Percentiles rank a stretch among this genome's conserved stretches.
Conservation (phyloP, 2,888 invertebrate genomes). For the Cheilosia scutellata region DNA sequence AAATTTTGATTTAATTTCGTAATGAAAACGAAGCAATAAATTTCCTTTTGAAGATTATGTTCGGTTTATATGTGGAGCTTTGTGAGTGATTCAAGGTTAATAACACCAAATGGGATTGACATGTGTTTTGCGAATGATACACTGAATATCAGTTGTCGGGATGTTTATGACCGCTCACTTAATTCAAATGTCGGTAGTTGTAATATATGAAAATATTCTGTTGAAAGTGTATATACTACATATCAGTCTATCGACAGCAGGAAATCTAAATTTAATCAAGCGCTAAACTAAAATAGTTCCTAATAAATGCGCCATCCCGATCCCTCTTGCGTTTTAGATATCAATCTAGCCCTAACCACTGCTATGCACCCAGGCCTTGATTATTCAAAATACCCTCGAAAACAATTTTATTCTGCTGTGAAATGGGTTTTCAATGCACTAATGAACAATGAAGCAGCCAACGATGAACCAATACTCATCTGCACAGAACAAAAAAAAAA, state of each 20-base stretch:
- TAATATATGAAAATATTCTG: background rate
- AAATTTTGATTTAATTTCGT: constrained; percentile 59
- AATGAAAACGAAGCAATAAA: constrained; percentile 31
- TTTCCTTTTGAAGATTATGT: constrained; percentile 1
- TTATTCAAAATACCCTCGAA: constrained; percentile 43
- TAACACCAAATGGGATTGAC: background rate
- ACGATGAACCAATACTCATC: constrained; percentile 58
- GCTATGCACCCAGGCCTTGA: constrained; percentile 39
- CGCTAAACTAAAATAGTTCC: constrained; percentile 62
- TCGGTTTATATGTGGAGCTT: background rate
- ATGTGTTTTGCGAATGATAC: background rate
- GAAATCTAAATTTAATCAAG: constrained; percentile 69
- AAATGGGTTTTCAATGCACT: constrained; percentile 69
- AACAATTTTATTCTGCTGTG: constrained; percentile 47
- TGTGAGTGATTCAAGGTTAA: constrained; percentile 45
- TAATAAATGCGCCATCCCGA: constrained; percentile 44
- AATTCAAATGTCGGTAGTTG: background rate
- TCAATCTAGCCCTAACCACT: background rate
- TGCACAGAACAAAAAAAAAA: background rate
- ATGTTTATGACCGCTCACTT: no score
- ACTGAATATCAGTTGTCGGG: no score
- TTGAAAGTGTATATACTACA: background rate
- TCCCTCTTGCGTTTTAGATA: background rate
- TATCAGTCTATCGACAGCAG: constrained; percentile 41
- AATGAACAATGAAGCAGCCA: constrained; percentile 69